Conservation (phyloP, 2,888 invertebrate species). For the Pseudococcus longispinus region DNA sequence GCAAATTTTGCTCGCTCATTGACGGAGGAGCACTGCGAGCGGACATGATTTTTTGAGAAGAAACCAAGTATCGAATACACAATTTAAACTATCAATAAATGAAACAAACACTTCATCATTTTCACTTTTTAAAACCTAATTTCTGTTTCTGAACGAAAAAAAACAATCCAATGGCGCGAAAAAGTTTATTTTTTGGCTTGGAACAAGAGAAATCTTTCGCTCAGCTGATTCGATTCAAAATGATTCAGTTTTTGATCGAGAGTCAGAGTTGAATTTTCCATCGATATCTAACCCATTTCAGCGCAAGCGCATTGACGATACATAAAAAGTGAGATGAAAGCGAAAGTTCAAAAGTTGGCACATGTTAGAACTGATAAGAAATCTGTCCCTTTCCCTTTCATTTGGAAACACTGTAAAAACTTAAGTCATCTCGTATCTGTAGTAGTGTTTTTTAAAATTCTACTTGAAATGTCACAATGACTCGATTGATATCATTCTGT, state of each 20-base stretch:
- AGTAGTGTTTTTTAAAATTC: background rate
- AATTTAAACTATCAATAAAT: background rate
- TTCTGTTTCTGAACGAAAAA: too few relatives aligned
- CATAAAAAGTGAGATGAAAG: background rate
- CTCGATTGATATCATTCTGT: background rate
- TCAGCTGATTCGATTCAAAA: background rate
- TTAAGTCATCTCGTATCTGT: background rate
- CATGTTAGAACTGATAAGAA: conserved; percentile 1
- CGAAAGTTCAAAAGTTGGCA: background rate
- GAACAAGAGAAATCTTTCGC: background rate
- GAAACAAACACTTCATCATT: too few relatives aligned
- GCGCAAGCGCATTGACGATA: background rate
- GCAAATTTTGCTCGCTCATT: conserved; percentile 39
- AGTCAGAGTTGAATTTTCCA: background rate
- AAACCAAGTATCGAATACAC: background rate
- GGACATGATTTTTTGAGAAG: background rate
- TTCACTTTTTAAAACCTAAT: too few relatives aligned
- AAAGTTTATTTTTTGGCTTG: background rate
- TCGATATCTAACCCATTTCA: background rate
- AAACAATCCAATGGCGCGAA: background rate
- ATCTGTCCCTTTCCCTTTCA: background rate
- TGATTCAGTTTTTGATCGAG: background rate
- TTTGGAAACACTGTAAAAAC: background rate
- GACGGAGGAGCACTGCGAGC: background rate
- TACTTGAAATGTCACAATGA: background rate